These are phyloP conservation scores for Drosophila aff. DNA, from an alignment of 1,140 invertebrate genomes.

Conservation along the genomic window DNA sequence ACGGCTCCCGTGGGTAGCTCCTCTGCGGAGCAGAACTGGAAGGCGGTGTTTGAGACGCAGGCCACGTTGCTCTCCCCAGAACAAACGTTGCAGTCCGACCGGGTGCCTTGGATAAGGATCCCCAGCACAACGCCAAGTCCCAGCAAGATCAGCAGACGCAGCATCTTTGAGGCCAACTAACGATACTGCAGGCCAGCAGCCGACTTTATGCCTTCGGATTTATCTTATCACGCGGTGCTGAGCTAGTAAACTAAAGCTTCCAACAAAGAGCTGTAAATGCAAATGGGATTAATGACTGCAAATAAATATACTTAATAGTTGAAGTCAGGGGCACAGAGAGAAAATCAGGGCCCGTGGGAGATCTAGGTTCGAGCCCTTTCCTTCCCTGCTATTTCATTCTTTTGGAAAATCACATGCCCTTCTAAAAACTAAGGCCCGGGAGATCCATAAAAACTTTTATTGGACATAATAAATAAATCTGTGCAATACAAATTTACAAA, in stretches of 20 bases:
- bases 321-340: not conserved
- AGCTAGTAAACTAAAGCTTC: constrained; percentile 24
- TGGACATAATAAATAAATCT: too few relatives aligned
- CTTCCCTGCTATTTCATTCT: too few relatives aligned
- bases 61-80: constrained; percentile 14
- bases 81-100: constrained; percentile 51
- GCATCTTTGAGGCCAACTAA: constrained; percentile 50
- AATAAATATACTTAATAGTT: not conserved
- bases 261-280: constrained; percentile 14
- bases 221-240: constrained; percentile 25
- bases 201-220: constrained; percentile 25
- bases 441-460: too few relatives aligned
- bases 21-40: constrained; percentile 35
- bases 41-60: constrained; percentile 48
- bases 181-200: not conserved
- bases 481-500: too few relatives aligned
- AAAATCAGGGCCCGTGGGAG: too few relatives aligned
- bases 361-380: too few relatives aligned
- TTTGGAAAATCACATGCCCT: too few relatives aligned
- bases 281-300: not conserved
- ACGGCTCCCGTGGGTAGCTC: constrained; percentile 14
- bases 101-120: constrained; percentile 11
- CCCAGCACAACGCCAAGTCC: constrained; percentile 10
- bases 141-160: constrained; percentile 28
- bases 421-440: too few relatives aligned